Evolutionary conservation across 2,888 invertebrate species (phyloP).

Genomic region (Capitulum mitella): DNA sequence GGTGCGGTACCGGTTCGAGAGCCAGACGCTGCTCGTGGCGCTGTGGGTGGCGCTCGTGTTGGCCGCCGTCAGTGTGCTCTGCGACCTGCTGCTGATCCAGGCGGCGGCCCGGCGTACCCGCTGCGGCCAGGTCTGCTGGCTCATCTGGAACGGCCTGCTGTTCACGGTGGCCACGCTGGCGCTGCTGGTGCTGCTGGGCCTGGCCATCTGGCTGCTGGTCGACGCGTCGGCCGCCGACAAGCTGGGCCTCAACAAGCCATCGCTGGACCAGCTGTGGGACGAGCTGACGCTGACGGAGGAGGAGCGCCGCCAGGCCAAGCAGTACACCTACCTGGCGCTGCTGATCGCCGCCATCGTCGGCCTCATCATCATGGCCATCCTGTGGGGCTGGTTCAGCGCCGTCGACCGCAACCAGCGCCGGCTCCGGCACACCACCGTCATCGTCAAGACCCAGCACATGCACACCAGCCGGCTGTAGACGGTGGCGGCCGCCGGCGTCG

Average conservation of each 20-base stretch:
- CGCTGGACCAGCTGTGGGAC: neutral
- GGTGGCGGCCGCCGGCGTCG: neutral
- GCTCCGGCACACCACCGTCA: conserved; percentile 5
- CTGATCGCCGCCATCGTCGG: neutral
- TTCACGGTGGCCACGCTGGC: neutral
- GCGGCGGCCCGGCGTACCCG: neutral
- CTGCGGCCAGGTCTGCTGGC: conserved; percentile 21
- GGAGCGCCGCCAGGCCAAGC: neutral
- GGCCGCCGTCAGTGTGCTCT: neutral
- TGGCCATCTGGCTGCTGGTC: conserved; percentile 24
- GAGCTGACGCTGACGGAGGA: neutral
- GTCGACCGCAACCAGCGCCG: conserved; percentile 11
- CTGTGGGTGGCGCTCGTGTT: neutral
- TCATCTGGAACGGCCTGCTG: neutral
- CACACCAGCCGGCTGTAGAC: conserved; percentile 25
- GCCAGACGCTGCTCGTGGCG: neutral
- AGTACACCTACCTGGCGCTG: neutral
- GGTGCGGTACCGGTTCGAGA: neutral
- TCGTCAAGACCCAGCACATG: conserved; percentile 19
- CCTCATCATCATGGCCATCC: neutral
- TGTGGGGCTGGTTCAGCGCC: conserved; percentile 22
- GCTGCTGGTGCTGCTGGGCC: neutral
- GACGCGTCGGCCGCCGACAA: neutral
- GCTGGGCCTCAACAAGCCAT: neutral
- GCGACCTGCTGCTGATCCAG: neutral